Percentiles rank a stretch among this genome's conserved stretches.
Evolutionary conservation across 2,113 vertebrate genomes (phyloP).

Genomic region (Chaetodon auriga): DNA sequence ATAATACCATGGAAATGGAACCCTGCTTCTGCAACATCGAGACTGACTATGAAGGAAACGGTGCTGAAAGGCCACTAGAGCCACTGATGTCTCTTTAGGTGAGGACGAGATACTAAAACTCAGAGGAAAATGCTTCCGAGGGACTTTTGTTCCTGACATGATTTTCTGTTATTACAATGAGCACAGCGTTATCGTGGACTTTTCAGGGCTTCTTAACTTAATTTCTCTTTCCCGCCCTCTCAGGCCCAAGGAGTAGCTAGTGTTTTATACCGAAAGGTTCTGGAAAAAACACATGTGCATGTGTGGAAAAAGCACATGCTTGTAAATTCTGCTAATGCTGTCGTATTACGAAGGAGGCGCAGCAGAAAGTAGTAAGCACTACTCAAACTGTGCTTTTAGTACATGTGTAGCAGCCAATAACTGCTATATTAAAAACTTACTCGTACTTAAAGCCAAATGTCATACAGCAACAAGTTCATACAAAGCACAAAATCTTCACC

Average conservation of each 20-base stretch:
- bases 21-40: slow-evolving; percentile 64
- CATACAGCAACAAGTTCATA: not conserved
- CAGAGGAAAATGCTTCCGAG: slow-evolving; percentile 33
- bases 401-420: slow-evolving; percentile 23
- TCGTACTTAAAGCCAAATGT: not conserved
- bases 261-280: not conserved
- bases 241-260: not conserved
- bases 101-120: slow-evolving; percentile 36
- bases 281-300: not conserved
- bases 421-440: slow-evolving; percentile 6
- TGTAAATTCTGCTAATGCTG: slow-evolving; percentile 37
- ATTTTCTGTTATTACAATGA: slow-evolving; percentile 54
- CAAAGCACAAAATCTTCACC: not conserved
- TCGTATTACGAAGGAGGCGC: slow-evolving; percentile 39
- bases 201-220: not conserved
- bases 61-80: slow-evolving; percentile 53
- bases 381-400: slow-evolving; percentile 46
- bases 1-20: slow-evolving; percentile 74
- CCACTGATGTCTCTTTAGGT: slow-evolving; percentile 64
- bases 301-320: not conserved
- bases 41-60: slow-evolving; percentile 50
- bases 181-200: not conserved
- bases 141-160: slow-evolving; percentile 39
- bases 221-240: not conserved
- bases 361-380: not conserved